phyloP scores from a whole-genome alignment of 2,797 vertebrate genomes.

The Mus caroli region DNA sequence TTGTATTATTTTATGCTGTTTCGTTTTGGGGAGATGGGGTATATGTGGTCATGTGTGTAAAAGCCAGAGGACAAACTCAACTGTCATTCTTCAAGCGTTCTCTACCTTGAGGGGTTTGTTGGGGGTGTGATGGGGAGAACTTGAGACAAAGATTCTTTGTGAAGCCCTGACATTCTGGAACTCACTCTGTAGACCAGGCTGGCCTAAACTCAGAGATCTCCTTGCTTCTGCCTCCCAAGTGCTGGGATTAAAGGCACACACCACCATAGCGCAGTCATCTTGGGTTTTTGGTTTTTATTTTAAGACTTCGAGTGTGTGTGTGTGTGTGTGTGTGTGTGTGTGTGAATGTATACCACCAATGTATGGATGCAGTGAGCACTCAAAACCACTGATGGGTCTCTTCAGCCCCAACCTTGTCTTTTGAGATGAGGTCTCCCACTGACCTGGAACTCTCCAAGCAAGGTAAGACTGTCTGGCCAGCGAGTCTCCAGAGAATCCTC shows the following conservation, averaged over 20 bases:
- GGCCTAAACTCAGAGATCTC: not conserved
- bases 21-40: not conserved
- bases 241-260: not conserved
- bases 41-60: not conserved
- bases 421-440: not conserved
- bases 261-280: not conserved
- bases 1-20: not conserved
- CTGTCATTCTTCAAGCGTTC: not conserved
- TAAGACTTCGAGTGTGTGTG: not conserved
- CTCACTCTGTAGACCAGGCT: not conserved
- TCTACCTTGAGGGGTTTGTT: not conserved
- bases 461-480: not conserved
- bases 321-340: not conserved
- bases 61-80: not conserved
- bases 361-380: not conserved
- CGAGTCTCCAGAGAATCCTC: not conserved
- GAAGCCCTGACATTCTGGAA: not conserved
- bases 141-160: not conserved
- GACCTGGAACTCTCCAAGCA: not conserved
- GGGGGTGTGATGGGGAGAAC: not conserved
- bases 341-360: not conserved
- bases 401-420: not conserved
- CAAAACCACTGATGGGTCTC: not conserved
- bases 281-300: not conserved
- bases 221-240: not conserved